Base-by-base conservation (phyloP, 2,888 invertebrate species). In the Melipona beecheii region DNA sequence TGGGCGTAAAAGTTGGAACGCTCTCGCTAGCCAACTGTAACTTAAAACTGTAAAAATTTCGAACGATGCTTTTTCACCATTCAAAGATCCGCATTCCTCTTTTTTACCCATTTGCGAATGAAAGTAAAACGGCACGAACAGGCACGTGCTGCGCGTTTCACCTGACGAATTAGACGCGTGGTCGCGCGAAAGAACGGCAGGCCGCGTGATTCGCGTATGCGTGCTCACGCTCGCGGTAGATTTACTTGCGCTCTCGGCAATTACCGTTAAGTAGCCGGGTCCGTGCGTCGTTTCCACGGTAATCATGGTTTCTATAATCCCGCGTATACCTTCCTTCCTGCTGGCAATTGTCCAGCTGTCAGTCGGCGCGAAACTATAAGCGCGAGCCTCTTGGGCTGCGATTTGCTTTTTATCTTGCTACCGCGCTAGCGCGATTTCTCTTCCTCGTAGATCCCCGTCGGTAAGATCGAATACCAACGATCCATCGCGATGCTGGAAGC, bases 341-440 rank as follows among this genome's bases (percentile, higher is more conserved):
- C 90, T 81, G 88, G 90, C 90, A 86, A 90, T 90, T 90, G 90
- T 89, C 89, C 90, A 87, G 87, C 89, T 87, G 90, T 89, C 89
- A 87, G 89, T 84, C 85, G 81, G 75, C 83, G 83, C 81, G 83
- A 88, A 88, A 87, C 75, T 83, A 86, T 83, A 87, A 89, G 82
- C 81, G 65, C 43, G 78, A 75, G 73, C 69, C 77, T 86, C 71
- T 77, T 65, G 76, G 31, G 73, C 81, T 73, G 80, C 82, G 78
- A 84, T 87, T 78, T 77, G 86, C 76, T 88, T 89, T 89, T 88
- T 89, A 87, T 84, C 83, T 60, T 31, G 70, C 75, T 49, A 31
- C 70, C 78, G 79, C 52, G 60, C 54, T 70, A 70, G 75, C 54
- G 24, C 64, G 72, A 76, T 79, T 84, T 79, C 86, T 85, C 88